These are phyloP conservation scores for Oryzias celebensis DNA, from an alignment of 2,113 vertebrate genomes.

Conservation along the genomic window DNA sequence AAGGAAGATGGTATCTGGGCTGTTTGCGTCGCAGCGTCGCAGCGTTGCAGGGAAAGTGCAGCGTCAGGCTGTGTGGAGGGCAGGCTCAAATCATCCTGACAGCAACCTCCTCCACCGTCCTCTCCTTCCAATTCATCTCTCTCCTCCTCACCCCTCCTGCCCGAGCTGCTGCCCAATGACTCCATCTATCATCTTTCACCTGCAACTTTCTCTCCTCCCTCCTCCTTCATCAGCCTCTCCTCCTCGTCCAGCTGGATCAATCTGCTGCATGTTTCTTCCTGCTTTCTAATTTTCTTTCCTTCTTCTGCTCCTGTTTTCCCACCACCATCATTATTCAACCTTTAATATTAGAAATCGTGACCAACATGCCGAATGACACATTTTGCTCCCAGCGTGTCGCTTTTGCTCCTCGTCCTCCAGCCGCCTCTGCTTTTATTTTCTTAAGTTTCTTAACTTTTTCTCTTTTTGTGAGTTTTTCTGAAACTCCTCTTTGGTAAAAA, in stretches of 20 bases:
- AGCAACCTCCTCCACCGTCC: conserved; percentile 43
- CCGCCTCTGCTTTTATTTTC: conserved; percentile 7
- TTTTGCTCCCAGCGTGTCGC: conserved; percentile 6
- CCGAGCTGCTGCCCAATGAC: conserved; percentile 19
- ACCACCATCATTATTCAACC: conserved; percentile 14
- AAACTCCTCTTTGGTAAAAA: not conserved
- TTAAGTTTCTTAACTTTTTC: conserved; percentile 8
- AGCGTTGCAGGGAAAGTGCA: conserved; percentile 56
- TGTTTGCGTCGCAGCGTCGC: conserved; percentile 35
- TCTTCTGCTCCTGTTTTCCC: not conserved
- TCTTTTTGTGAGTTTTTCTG: not conserved
- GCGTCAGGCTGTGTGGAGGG: conserved; percentile 68
- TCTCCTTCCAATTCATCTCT: conserved; percentile 35
- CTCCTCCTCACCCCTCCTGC: conserved; percentile 28
- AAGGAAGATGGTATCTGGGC: conserved; percentile 56
- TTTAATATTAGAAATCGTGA: conserved; percentile 37
- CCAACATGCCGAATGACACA: conserved; percentile 46
- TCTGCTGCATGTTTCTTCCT: not conserved
- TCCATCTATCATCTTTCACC: conserved; percentile 63
- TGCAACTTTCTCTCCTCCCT: conserved; percentile 12
- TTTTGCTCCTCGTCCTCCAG: not conserved
- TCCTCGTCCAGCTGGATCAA: conserved; percentile 2
- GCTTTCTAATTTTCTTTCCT: conserved; percentile 11
- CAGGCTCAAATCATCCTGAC: conserved; percentile 70
- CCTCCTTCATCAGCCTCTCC: conserved; percentile 11